phyloP scores from a whole-genome alignment of 1,140 invertebrate species.

The Drosophila serrata region DNA sequence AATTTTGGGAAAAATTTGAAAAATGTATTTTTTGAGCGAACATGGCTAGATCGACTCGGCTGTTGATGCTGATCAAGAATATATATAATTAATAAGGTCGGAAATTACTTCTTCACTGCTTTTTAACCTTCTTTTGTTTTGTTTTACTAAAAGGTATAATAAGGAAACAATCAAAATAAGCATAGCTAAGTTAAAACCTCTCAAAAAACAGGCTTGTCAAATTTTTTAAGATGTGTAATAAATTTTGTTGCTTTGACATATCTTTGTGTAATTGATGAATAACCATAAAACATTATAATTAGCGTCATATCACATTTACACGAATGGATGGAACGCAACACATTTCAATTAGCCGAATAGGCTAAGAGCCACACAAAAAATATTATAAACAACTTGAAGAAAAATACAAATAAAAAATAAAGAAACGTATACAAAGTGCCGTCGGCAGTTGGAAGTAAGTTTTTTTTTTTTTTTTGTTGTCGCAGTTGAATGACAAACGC shows the following conservation, averaged over 20 bases:
- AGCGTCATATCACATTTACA: slow-evolving; percentile 8
- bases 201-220: not conserved
- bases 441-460: slow-evolving; percentile 2
- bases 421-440: slow-evolving; percentile 10
- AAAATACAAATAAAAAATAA: slow-evolving; percentile 3
- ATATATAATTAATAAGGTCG: no score
- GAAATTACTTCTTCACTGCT: no score
- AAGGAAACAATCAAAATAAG: not conserved
- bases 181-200: not conserved
- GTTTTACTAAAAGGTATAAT: no score
- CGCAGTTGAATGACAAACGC: slow-evolving; percentile 16
- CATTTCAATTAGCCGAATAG: slow-evolving; percentile 17
- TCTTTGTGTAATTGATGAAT: slow-evolving; percentile 20
- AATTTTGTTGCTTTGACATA: not conserved
- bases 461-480: not conserved
- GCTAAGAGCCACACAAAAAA: slow-evolving; percentile 17
- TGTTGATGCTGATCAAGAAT: no score
- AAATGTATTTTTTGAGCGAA: no score
- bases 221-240: slow-evolving; percentile 25
- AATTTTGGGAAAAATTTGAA: no score
- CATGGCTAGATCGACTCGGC: no score
- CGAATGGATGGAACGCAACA: slow-evolving; percentile 1
- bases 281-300: slow-evolving; percentile 43
- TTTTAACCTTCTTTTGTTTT: no score
- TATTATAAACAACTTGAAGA: slow-evolving; percentile 7